Percentiles rank a stretch among this genome's conserved stretches.
These are phyloP conservation scores for Crossocerus cetratus DNA, from an alignment of 2,888 invertebrate genomes.

Conservation along the genomic window DNA sequence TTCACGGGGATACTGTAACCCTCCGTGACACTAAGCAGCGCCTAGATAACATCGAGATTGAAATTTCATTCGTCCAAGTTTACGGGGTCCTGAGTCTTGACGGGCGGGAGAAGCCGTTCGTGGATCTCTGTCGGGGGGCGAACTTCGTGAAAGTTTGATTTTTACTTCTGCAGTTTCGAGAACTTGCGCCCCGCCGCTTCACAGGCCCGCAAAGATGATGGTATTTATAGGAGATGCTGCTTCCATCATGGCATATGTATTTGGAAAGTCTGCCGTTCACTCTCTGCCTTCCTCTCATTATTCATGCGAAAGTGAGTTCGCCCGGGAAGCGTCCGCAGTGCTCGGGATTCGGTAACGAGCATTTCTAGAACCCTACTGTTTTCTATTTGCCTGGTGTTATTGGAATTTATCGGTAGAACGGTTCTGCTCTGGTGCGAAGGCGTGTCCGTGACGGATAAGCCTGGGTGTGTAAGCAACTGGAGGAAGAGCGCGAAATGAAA, in stretches of 20 bases:
- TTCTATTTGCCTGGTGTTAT: too few relatives aligned
- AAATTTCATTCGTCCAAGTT: too few relatives aligned
- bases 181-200: too few relatives aligned
- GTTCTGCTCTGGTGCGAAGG: too few relatives aligned
- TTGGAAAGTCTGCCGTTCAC: background rate
- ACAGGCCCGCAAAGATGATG: too few relatives aligned
- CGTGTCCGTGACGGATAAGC: background rate
- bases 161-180: slow-evolving; percentile 16
- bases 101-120: too few relatives aligned
- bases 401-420: background rate
- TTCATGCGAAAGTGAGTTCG: background rate
- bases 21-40: too few relatives aligned
- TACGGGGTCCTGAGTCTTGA: too few relatives aligned
- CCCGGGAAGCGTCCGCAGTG: background rate
- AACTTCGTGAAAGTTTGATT: slow-evolving; percentile 5
- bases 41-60: too few relatives aligned
- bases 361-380: background rate
- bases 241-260: background rate
- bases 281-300: slow-evolving; percentile 2
- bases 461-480: background rate
- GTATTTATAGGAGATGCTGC: background rate
- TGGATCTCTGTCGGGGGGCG: slow-evolving; percentile 1
- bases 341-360: background rate
- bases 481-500: background rate
- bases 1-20: too few relatives aligned